A percentile compares a stretch with the other conserved stretches of the same genome.
These are phyloP conservation scores for Drosophila arawakana DNA, from an alignment of 1,140 invertebrate species.

Conservation along the genomic window DNA sequence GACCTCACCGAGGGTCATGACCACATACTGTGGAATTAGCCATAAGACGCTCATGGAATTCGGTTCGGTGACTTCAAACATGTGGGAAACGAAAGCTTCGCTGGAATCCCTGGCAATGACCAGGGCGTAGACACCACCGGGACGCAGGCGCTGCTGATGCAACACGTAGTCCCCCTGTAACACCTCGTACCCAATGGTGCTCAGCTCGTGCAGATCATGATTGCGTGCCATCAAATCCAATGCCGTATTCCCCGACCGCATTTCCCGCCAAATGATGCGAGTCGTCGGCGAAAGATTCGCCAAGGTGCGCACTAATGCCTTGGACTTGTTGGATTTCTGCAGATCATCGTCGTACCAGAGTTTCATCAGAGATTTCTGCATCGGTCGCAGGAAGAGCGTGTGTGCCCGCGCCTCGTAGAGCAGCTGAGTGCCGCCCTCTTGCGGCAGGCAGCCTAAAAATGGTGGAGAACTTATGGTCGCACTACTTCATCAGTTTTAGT, in stretches of 20 bases:
- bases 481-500: background rate
- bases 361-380: constrained; percentile 49
- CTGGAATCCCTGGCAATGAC: constrained; percentile 74
- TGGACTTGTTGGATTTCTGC: constrained; percentile 70
- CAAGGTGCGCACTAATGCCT: constrained; percentile 57
- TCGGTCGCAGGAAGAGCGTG: constrained; percentile 84
- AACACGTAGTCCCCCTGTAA: constrained; percentile 17
- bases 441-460: constrained; percentile 35
- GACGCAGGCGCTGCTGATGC: constrained; percentile 35
- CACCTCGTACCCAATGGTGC: constrained; percentile 48
- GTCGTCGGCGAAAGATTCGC: constrained; percentile 57
- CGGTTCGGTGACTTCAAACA: constrained; percentile 86
- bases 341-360: constrained; percentile 64
- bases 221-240: constrained; percentile 57
- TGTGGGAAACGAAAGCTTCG: constrained; percentile 20
- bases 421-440: constrained; percentile 55
- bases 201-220: constrained; percentile 61
- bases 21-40: constrained; percentile 94
- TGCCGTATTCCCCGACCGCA: constrained; percentile 12
- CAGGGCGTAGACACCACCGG: constrained; percentile 87
- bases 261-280: constrained; percentile 56
- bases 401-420: constrained; percentile 73
- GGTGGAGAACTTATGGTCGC: background rate
- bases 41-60: constrained; percentile 92
- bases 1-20: constrained; percentile 92